Base-by-base conservation (phyloP, 2,888 invertebrate genomes). In the Prosopocoilus inquinatus region DNA sequence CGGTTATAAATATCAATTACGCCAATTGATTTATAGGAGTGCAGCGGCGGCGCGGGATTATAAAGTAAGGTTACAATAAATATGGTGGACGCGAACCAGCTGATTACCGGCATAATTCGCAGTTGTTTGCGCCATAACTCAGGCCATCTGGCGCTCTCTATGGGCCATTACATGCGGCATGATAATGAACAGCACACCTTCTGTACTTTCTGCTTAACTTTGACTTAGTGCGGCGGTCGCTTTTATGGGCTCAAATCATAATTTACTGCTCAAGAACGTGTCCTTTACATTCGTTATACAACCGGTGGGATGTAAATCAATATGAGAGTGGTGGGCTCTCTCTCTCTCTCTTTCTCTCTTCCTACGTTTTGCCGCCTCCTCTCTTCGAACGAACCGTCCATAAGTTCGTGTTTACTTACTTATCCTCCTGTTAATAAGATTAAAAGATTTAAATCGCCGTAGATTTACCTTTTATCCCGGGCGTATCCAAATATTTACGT, bases 111-210 rank as follows among this genome's bases (percentile, higher is more conserved):
- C 57, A 61, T 54, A 61, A 58, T 62, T 60, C 49, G 57, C 58
- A 60, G 60, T 66, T 65, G 64, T 61, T 61, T 64, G 63, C 54
- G 53, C 59, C 43, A 63, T 65, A 67, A 64, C 59, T 65, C 64
- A 64, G 52, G 55, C 59, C 64, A 61, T 64, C 62, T 62, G 65
- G 63, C 58, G 50, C 60, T 46, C 57, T 59, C 60, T 60, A 64
- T 60, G 61, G 63, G 54, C 64, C 59, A 65, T 66, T 66, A 66
- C 60, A 59, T 55, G 58, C 58, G 58, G 59, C 59, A 62, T 62
- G 64, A 63, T 66, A 67, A 67, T 65, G 67, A 67, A 67, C 67
- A 65, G 61, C 62, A 57, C 64, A 65, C 65, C 65, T 67, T 64
- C 64, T 65, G 67, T 59, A 65, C 60, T 61, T 57, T 60, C 59